Base-by-base conservation (phyloP, 2,888 invertebrate genomes). In the Amblyjoppa proteus region DNA sequence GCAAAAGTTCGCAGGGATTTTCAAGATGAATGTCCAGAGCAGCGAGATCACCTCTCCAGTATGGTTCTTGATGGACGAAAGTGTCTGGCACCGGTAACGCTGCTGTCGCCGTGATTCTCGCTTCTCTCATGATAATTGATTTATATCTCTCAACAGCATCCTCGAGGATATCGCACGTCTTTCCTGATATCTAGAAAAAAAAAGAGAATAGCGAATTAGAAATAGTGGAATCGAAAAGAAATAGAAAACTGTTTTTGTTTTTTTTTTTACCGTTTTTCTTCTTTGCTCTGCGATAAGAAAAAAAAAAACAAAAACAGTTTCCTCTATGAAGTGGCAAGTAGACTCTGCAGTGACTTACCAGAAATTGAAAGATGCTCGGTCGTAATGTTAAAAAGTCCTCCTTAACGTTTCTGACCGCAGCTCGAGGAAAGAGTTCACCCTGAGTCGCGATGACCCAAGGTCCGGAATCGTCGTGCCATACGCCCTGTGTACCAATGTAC, bases 371-470 rank as follows among this genome's bases (percentile, higher is more conserved):
- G 78, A 91, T 90, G 4, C 94, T 90, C 1, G 95, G 95, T 78
- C 95, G 91, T 49, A 96, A 92, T 73, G 94, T 91, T 88, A 94
- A 95, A 92, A 93, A 95, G 5, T 92, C 92, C 25, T 93, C 89
- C 49, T 90, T 90, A 31, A 92, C 86, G 13, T 89, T 88, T 85
- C 94, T 93, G 13, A 94, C 88, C 85, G 95, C 95, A 0, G 97
- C 96, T 90, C 95, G 94, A 0, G 97, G 97, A 97, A 97, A 97
- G 0, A 96, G 95, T 92, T 95, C 95, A 0, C 97, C 97, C 84
- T 95, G 94, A 0, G 96, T 96, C 0, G 96, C 94, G 0, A 93
- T 94, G 16, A 95, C 95, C 90, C 91, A 93, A 0, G 96, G 95
- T 0, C 96, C 96, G 16, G 95, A 93, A 58, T 94, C 91, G 4